phyloP scores from a whole-genome alignment of 1,140 invertebrate species.

The Chironomus tepperi region DNA sequence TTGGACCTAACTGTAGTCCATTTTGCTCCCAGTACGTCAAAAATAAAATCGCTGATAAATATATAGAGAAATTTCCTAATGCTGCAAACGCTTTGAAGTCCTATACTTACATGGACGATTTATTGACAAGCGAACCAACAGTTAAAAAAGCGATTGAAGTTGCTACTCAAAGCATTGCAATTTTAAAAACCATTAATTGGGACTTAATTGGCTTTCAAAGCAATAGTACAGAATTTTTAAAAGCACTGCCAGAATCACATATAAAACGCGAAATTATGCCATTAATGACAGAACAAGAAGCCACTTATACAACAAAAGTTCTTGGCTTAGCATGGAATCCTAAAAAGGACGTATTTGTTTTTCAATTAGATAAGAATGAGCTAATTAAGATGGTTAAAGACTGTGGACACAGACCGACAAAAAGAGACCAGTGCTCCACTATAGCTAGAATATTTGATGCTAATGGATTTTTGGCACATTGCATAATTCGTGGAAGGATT shows the following conservation, averaged over 20 bases:
- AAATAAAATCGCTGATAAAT: not conserved
- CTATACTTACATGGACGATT: not conserved
- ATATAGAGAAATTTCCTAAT: not conserved
- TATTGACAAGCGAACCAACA: not conserved
- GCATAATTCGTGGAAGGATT: slow-evolving; percentile 30
- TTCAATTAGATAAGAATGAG: not conserved
- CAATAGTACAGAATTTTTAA: not conserved
- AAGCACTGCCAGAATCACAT: not conserved
- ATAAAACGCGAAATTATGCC: not conserved
- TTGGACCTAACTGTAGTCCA: not conserved
- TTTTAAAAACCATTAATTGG: not conserved
- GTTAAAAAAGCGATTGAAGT: not conserved
- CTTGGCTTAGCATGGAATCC: not conserved
- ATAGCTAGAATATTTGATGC: slow-evolving; percentile 33
- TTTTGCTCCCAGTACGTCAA: not conserved
- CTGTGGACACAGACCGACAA: too few relatives aligned
- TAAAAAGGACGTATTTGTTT: not conserved
- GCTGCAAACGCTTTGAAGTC: not conserved
- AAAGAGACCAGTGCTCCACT: slow-evolving; percentile 27
- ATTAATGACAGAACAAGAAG: not conserved
- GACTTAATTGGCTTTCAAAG: not conserved
- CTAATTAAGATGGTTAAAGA: not conserved
- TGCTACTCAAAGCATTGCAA: slow-evolving; percentile 24
- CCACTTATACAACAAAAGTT: not conserved
- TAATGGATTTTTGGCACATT: slow-evolving; percentile 30